These are phyloP conservation scores for Scolopax bukidnonensis DNA, from an alignment of 2,797 vertebrate species.

Conservation along the genomic window DNA sequence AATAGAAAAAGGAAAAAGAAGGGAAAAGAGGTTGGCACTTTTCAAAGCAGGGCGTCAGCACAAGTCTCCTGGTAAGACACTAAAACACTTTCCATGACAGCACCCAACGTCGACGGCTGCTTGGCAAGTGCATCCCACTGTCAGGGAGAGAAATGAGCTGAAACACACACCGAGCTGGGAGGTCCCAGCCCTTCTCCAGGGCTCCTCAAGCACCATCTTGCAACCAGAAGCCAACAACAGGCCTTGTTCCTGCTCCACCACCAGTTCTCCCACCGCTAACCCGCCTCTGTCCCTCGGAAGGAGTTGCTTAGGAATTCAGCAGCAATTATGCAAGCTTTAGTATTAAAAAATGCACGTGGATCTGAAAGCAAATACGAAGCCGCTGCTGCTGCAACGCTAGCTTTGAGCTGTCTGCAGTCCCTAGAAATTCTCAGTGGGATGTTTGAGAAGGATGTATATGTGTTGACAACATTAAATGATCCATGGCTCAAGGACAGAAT, in stretches of 20 bases:
- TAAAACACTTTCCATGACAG: not conserved
- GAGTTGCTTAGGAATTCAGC: constrained; percentile 65
- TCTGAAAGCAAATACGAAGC: constrained; percentile 57
- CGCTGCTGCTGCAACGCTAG: constrained; percentile 45
- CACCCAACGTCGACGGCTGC: not conserved
- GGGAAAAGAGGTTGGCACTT: not conserved
- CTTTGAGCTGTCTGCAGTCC: constrained; percentile 54
- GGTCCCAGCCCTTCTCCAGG: not conserved
- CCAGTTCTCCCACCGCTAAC: not conserved
- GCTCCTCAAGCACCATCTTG: not conserved
- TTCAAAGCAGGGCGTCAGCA: not conserved
- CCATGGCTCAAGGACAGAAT: constrained; percentile 66
- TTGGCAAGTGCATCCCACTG: not conserved
- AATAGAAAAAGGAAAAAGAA: too few relatives aligned
- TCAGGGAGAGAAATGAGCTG: not conserved
- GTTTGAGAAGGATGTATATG: constrained; percentile 59
- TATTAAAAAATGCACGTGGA: constrained; percentile 71
- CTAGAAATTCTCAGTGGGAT: constrained; percentile 68
- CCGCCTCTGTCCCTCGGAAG: constrained; percentile 28
- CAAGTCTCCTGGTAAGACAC: not conserved
- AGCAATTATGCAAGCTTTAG: constrained; percentile 74
- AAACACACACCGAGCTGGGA: not conserved
- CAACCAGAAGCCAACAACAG: not conserved
- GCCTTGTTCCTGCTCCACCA: not conserved
- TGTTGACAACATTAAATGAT: constrained; percentile 71